Evolutionary conservation across 2,888 invertebrate genomes (phyloP).

Genomic region (Spodoptera exigua): DNA sequence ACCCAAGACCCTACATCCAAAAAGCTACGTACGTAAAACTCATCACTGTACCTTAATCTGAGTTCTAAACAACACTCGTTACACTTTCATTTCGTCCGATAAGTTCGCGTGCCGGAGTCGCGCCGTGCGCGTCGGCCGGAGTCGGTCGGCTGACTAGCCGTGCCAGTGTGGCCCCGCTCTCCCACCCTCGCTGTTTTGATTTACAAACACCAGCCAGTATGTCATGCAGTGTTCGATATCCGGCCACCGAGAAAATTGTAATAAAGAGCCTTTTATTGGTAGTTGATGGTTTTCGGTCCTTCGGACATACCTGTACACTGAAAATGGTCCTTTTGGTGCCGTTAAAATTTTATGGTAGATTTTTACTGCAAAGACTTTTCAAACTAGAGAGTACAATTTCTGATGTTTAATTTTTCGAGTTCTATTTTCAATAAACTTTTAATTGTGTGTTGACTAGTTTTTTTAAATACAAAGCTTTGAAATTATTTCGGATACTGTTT

Average conservation of each 20-base stretch:
- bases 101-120: slow-evolving; percentile 54
- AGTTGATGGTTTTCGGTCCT: slow-evolving; percentile 35
- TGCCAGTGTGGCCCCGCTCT: slow-evolving; percentile 64
- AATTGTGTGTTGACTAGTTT: no score
- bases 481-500: no score
- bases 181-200: slow-evolving; percentile 67
- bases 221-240: slow-evolving; percentile 66
- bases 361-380: neutral
- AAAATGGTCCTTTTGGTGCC: slow-evolving; percentile 5
- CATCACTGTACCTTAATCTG: slow-evolving; percentile 60
- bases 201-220: slow-evolving; percentile 71
- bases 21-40: slow-evolving; percentile 44
- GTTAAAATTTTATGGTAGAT: neutral
- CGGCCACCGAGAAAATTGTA: slow-evolving; percentile 51
- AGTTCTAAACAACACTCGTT: slow-evolving; percentile 62
- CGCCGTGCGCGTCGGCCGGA: slow-evolving; percentile 75
- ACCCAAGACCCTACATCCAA: slow-evolving; percentile 13
- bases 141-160: slow-evolving; percentile 80
- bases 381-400: no score
- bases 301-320: neutral
- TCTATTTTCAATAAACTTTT: no score
- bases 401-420: no score
- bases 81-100: slow-evolving; percentile 61
- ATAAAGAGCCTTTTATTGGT: slow-evolving; percentile 42
- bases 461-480: no score